A percentile compares a stretch with the other conserved stretches of the same genome.
Conservation (phyloP, 2,888 invertebrate genomes). For the Aporophyla nigra region DNA sequence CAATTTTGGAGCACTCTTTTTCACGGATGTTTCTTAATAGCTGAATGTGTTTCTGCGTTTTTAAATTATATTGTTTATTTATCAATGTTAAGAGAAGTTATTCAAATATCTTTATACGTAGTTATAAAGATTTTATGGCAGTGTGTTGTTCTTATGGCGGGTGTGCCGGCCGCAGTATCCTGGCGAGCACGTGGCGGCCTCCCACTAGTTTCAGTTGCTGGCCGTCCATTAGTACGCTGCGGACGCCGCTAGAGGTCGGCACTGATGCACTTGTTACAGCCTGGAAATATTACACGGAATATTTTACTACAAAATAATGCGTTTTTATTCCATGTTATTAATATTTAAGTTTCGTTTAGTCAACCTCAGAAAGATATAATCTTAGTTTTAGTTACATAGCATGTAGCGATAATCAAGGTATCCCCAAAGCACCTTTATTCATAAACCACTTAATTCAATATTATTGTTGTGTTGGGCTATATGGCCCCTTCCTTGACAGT, state of each 20-base stretch:
- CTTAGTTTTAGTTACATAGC: neutral
- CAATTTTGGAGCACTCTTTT: neutral
- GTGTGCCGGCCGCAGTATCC: conserved; percentile 83
- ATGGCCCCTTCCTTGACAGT: neutral
- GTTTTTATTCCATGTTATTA: neutral
- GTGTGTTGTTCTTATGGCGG: conserved; percentile 76
- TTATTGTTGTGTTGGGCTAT: neutral
- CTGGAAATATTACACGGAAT: conserved; percentile 62
- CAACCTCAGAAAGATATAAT: neutral
- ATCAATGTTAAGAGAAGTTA: conserved; percentile 3
- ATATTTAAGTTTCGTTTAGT: neutral
- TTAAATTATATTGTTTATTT: neutral
- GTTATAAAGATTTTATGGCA: conserved; percentile 27
- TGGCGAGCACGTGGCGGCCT: conserved; percentile 85
- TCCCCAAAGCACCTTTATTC: neutral
- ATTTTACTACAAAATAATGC: neutral
- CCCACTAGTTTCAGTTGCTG: conserved; percentile 87
- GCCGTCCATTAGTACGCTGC: conserved; percentile 87
- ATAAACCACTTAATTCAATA: neutral
- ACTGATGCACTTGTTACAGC: conserved; percentile 72
- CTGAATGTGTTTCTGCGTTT: conserved; percentile 4
- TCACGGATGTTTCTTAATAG: neutral
- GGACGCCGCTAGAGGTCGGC: conserved; percentile 79
- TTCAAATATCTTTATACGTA: conserved; percentile 3
- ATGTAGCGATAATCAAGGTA: neutral